Percentiles rank a stretch among this genome's conserved stretches.
Evolutionary conservation across 2,113 vertebrate genomes (phyloP).

Genomic region (Taurulus bubalis): DNA sequence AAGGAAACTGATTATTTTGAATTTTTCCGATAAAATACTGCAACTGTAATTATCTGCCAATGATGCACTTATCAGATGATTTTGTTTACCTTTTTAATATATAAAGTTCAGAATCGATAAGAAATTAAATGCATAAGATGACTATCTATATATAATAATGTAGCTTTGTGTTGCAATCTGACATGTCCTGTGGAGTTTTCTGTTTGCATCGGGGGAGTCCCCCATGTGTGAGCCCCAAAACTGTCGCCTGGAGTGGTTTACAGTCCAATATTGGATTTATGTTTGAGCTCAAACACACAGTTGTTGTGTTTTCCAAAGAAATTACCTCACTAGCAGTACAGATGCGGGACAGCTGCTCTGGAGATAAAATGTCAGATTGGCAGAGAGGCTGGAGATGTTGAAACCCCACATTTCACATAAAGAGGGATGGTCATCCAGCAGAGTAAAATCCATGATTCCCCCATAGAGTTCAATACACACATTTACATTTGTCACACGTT

Average conservation of each 20-base stretch:
- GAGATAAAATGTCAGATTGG: slow-evolving; percentile 48
- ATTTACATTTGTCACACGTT: neutral
- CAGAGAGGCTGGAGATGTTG: slow-evolving; percentile 19
- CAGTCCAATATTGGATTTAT: neutral
- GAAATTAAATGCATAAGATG: neutral
- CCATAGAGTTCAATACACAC: neutral
- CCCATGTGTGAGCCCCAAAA: neutral
- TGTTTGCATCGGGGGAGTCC: neutral
- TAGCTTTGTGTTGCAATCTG: neutral
- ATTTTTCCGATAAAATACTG: neutral
- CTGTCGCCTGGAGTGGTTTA: neutral
- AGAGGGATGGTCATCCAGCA: neutral
- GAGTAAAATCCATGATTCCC: neutral
- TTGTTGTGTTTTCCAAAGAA: slow-evolving; percentile 8
- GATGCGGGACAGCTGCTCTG: slow-evolving; percentile 67
- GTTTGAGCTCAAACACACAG: slow-evolving; percentile 17
- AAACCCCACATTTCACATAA: slow-evolving; percentile 31
- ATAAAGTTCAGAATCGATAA: neutral
- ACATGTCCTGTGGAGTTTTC: neutral
- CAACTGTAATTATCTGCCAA: neutral
- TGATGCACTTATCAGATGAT: neutral
- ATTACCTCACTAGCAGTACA: slow-evolving; percentile 31
- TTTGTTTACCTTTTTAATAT: neutral
- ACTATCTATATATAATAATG: neutral
- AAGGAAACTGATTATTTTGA: neutral